Conservation (phyloP, 2,888 invertebrate genomes). For the Euzophera pinguis region DNA sequence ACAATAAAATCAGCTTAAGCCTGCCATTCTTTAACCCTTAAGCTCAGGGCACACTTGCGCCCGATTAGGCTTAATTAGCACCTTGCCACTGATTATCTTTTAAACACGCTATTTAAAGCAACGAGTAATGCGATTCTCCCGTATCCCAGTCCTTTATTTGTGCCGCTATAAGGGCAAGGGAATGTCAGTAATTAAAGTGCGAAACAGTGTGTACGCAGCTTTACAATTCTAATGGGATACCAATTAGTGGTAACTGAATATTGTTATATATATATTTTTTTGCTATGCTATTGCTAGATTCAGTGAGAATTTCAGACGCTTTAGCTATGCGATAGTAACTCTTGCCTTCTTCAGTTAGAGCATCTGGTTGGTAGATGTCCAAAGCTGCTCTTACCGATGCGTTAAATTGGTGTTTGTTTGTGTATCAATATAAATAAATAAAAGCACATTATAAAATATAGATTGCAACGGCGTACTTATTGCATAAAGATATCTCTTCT, state of each 20-base stretch:
- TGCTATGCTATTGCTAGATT: background rate
- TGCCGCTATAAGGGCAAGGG: slow-evolving; percentile 5
- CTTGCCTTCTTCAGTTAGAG: too few relatives aligned
- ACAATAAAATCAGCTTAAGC: background rate
- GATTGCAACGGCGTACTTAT: too few relatives aligned
- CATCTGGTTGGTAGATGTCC: too few relatives aligned
- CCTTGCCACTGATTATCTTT: slow-evolving; percentile 22
- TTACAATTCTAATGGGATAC: slow-evolving; percentile 1
- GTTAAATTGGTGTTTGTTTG: too few relatives aligned
- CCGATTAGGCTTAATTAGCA: slow-evolving; percentile 46
- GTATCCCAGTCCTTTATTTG: slow-evolving; percentile 10
- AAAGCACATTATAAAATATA: too few relatives aligned
- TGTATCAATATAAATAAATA: too few relatives aligned
- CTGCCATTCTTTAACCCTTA: background rate
- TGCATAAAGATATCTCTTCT: too few relatives aligned
- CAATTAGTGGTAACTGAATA: background rate
- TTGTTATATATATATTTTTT: background rate
- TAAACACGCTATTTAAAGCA: slow-evolving; percentile 10
- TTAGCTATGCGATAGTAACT: too few relatives aligned
- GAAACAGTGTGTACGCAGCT: slow-evolving; percentile 1
- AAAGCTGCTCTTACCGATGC: too few relatives aligned
- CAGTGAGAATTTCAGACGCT: too few relatives aligned
- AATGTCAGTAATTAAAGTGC: slow-evolving; percentile 11
- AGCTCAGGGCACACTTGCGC: slow-evolving; percentile 6
- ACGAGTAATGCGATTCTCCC: slow-evolving; percentile 33